These are phyloP conservation scores for Graptemys geographica DNA, from an alignment of 2,797 vertebrate species.

Conservation along the genomic window DNA sequence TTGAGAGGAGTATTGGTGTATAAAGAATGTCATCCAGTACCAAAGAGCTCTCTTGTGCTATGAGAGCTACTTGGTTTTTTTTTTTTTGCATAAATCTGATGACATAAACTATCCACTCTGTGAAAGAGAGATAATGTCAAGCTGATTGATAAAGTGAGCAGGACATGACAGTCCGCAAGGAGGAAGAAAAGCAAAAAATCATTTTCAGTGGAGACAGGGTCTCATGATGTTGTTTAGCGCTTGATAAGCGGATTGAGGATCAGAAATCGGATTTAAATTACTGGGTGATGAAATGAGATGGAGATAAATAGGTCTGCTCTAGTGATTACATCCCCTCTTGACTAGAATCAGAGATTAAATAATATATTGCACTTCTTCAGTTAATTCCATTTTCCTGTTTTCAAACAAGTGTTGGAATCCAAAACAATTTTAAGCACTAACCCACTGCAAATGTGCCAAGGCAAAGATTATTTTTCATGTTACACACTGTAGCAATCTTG, in stretches of 20 bases:
- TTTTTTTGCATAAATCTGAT: conserved; percentile 75
- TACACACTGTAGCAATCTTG: not conserved
- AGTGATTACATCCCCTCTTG: conserved; percentile 35
- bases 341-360: conserved; percentile 44
- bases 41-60: conserved; percentile 26
- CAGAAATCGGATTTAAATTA: conserved; percentile 65
- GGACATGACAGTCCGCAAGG: conserved; percentile 44
- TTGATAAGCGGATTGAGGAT: conserved; percentile 64
- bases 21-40: conserved; percentile 39
- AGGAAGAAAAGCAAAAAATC: conserved; percentile 38
- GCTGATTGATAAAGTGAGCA: conserved; percentile 69
- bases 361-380: not conserved
- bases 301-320: conserved; percentile 41
- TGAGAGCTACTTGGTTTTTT: conserved; percentile 68
- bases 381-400: not conserved
- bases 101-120: conserved; percentile 62
- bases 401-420: not conserved
- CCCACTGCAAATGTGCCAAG: not conserved
- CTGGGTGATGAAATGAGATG: conserved; percentile 34
- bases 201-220: conserved; percentile 42
- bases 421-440: not conserved
- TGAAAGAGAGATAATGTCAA: conserved; percentile 77
- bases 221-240: conserved; percentile 35
- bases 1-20: conserved; percentile 31
- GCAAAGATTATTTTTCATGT: not conserved